phyloP scores from a whole-genome alignment of 2,888 invertebrate genomes.

The Stenoptilia bipunctidactyla region DNA sequence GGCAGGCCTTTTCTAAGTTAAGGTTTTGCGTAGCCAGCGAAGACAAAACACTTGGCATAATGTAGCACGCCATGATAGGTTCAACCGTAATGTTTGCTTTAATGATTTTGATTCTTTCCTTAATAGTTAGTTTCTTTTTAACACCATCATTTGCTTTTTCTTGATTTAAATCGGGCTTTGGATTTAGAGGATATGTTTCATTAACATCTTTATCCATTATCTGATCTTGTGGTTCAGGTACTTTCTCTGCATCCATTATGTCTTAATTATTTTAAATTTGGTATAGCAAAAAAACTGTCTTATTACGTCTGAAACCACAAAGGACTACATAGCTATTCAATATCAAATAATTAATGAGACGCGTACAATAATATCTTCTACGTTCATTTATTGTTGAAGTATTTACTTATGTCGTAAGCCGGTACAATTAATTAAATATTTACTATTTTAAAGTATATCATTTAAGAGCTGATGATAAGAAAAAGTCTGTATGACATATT shows the following conservation, averaged over 20 bases:
- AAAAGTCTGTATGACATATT: too few species aligned
- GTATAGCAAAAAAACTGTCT: too few species aligned
- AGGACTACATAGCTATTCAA: too few species aligned
- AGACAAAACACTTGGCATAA: slow-evolving; percentile 75
- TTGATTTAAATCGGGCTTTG: slow-evolving; percentile 14
- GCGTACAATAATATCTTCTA: too few species aligned
- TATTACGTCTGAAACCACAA: too few species aligned
- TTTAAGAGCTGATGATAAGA: too few species aligned
- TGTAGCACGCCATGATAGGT: slow-evolving; percentile 79
- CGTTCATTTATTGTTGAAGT: neutral
- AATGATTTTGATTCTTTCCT: slow-evolving; percentile 40
- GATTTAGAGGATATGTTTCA: slow-evolving; percentile 37
- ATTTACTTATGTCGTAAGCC: neutral
- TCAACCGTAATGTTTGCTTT: slow-evolving; percentile 77
- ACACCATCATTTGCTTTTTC: slow-evolving; percentile 14
- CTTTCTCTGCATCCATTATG: too few species aligned
- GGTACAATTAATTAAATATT: too few species aligned
- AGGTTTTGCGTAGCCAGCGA: slow-evolving; percentile 86
- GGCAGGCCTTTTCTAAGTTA: slow-evolving; percentile 79
- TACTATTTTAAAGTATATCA: too few species aligned
- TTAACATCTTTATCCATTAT: slow-evolving; percentile 16
- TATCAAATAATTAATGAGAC: too few species aligned
- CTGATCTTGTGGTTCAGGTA: slow-evolving; percentile 18
- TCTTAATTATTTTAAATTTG: too few species aligned
- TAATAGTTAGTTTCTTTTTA: slow-evolving; percentile 30